Base-by-base conservation (phyloP, 2,113 vertebrate species). In the Lanius collurio region DNA sequence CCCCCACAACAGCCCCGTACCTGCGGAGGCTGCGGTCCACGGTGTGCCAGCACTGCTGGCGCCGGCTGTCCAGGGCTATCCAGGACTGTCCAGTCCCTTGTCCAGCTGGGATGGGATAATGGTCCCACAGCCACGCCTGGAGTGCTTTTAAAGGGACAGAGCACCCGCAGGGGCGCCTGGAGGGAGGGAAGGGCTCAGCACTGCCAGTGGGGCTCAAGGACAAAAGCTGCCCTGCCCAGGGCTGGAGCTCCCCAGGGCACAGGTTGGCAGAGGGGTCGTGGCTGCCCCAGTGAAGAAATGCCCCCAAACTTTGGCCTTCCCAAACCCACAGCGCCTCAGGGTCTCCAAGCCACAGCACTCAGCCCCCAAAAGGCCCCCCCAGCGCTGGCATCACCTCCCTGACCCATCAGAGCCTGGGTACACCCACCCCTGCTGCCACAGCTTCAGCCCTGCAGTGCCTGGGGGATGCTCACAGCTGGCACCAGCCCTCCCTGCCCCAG, bases 131-230 rank as follows among this genome's bases (percentile, higher is more conserved):
- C 93, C 91, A 94, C 91, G 94, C 94, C 94, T 94, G 95, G 94
- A 91, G 90, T 17, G 79, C 93, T 97, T 96, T 97, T 96, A 97
- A 97, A 97, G 97, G 26, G 96, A 92, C 95, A 96, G 96, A 81
- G 47, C 84, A 64, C 68, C 41, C 33, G 3, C 60, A 4, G 93
- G 93, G 92, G 65, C 10, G 7, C 74, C 85, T 9, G 22, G 74
- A 57, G 74, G 87, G 80, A 42, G 81, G 92, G 92, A 46, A 71
- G 42, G 74, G 84, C 78, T 91, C 15, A 0, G 81, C 39, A 11
- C 13, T 64, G 56, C n/a, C 1, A 4, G 35, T 41, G 47, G 35
- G 22, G 3, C 22, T 55, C 47, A 55, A 52, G 55, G 53, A 33
- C 92, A 69, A 80, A 82, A 1, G 3, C 26, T 73, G 81, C 52